Conservation (phyloP, 1,140 invertebrate species). For the Sesamia nonagrioides region DNA sequence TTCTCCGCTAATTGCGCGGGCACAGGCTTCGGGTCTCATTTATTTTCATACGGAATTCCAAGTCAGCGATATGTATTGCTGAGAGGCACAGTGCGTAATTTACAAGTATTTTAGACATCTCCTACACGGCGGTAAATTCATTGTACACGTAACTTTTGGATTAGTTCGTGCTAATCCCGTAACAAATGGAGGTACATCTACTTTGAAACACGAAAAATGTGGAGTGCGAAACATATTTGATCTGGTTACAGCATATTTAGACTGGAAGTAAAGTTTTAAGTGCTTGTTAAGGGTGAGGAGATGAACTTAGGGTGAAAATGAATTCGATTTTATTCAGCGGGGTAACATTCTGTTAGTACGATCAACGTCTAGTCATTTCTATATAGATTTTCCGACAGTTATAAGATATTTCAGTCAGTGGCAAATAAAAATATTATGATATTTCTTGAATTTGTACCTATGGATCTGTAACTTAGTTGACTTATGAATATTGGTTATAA, state of each 20-base stretch:
- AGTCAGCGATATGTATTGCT: conserved; percentile 38
- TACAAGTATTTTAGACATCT: conserved; percentile 34
- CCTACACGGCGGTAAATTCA: background rate
- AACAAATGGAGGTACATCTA: background rate
- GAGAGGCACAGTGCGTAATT: conserved; percentile 24
- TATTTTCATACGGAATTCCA: conserved; percentile 47
- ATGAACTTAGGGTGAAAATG: background rate
- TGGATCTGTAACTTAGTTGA: too few relatives aligned
- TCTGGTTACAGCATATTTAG: too few relatives aligned
- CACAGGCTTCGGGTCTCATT: conserved; percentile 31
- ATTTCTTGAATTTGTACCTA: background rate
- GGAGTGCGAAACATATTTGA: too few relatives aligned
- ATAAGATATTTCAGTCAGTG: background rate
- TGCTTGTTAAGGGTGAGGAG: too few relatives aligned
- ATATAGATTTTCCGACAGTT: background rate
- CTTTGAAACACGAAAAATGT: too few relatives aligned
- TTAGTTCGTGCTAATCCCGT: background rate
- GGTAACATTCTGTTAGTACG: background rate
- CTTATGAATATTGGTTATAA: too few relatives aligned
- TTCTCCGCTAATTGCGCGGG: conserved; percentile 31
- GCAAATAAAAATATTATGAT: background rate
- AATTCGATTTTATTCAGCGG: background rate
- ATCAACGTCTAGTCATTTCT: background rate
- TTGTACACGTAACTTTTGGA: background rate
- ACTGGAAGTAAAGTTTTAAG: too few relatives aligned